These are phyloP conservation scores for Pycnomerus fuliginosus DNA, from an alignment of 2,888 invertebrate genomes.

Conservation along the genomic window DNA sequence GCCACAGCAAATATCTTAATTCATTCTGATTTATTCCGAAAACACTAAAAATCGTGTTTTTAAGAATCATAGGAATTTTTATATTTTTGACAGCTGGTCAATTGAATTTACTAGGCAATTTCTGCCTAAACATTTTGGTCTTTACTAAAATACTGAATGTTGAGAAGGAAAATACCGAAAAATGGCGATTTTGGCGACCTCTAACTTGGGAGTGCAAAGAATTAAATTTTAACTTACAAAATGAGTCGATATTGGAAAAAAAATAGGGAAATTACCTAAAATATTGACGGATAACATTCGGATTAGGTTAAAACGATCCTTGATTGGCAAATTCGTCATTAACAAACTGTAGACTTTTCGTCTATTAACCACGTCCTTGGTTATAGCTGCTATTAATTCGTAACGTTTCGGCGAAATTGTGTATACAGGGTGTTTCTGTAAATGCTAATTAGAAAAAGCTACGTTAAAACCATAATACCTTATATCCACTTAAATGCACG, in stretches of 20 bases:
- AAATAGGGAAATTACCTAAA: constrained; percentile 10
- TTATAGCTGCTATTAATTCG: constrained; percentile 3
- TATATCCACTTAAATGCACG: constrained; percentile 17
- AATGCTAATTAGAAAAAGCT: no score
- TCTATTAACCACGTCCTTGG: constrained; percentile 10
- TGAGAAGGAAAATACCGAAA: no score
- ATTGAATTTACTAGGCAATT: no score
- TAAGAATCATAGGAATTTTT: no score
- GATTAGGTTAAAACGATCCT: constrained; percentile 11
- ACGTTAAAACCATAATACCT: no score
- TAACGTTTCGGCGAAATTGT: constrained; percentile 1
- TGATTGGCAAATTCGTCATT: constrained; percentile 14
- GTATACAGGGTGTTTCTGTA: constrained; percentile 17
- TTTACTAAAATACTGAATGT: no score
- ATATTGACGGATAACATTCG: constrained; percentile 7
- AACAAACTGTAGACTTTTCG: constrained; percentile 17
- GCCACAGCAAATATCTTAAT: no score
- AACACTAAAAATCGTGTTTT: no score
- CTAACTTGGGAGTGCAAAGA: neutral
- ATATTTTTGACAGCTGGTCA: no score
- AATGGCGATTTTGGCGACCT: no score
- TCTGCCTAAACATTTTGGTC: no score
- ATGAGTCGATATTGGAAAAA: neutral
- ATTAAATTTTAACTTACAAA: neutral
- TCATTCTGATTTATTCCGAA: no score